Base-by-base conservation (phyloP, 2,113 vertebrate genomes). In the Leptocoma aspasia region DNA sequence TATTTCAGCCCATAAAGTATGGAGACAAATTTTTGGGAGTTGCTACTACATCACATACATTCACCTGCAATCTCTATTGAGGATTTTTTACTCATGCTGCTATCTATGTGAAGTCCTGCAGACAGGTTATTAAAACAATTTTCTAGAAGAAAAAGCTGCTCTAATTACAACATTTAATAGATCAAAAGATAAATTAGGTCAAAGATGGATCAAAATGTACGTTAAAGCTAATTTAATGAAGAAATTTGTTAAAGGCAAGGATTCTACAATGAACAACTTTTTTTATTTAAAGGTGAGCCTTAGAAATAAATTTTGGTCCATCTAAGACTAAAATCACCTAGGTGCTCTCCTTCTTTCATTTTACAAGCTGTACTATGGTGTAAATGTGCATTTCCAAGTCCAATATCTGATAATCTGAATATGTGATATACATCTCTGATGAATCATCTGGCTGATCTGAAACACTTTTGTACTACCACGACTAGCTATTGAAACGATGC, bases 361-460 rank as follows among this genome's bases (percentile, higher is more conserved):
- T 12, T 33, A 60, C 2, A 4, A 56, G 24, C 2, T 11, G 11
- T 47, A 14, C 31, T 59, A 35, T 0, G 2, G 15, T 19, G 68
- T 30, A 77, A 66, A 57, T 12, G 4, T 30, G 24, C 19, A 9
- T 50, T 89, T 94, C 53, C 45, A 91, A 86, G 66, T 26, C 42
- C 37, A 86, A 31, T 10, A 49, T 12, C 28, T 41, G 37, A 65
- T n/a, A 77, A 90, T 22, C n/a, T 49, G 15, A 65, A 12, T 31
- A 60, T 22, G 24, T 24, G 23, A 80, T 20, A 41, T 2, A 47
- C 6, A 18, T 33, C 21, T 80, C 41, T 56, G 26, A n/a, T 13
- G 5, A 71, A 53, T 73, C 24, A 20, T 16, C 41, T n/a, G 18
- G 13, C 45, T 83, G 13, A 23, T 79, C 60, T n/a, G 39, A 82